phyloP scores from a whole-genome alignment of 2,888 invertebrate species.

The Iphiclides podalirius region DNA sequence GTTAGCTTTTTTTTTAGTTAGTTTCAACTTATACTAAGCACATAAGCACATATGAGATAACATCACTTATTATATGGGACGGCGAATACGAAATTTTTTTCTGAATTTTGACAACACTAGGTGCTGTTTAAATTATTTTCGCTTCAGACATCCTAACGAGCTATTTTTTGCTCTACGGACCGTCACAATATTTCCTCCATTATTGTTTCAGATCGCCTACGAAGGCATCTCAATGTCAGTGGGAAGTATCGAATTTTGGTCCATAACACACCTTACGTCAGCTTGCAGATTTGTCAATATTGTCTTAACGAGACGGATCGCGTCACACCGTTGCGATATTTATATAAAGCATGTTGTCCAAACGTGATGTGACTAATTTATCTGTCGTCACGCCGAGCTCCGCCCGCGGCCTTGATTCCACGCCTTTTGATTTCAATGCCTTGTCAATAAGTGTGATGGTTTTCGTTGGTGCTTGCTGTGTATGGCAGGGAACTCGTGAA shows the following conservation, averaged over 20 bases:
- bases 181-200: too few species aligned
- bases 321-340: slow-evolving; percentile 16
- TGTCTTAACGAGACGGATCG: slow-evolving; percentile 18
- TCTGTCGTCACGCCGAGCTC: slow-evolving; percentile 14
- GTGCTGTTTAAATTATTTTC: too few species aligned
- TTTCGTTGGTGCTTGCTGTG: not conserved
- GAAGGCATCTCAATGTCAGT: not conserved
- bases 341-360: slow-evolving; percentile 17
- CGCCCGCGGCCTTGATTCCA: slow-evolving; percentile 21
- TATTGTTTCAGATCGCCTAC: slow-evolving; percentile 8
- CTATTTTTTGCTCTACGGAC: too few species aligned
- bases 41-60: too few species aligned
- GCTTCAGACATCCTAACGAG: too few species aligned
- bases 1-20: too few species aligned
- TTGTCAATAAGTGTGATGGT: slow-evolving; percentile 12
- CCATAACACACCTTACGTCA: slow-evolving; percentile 4
- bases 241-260: not conserved
- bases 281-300: slow-evolving; percentile 19
- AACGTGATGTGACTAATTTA: slow-evolving; percentile 26
- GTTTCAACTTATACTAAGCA: too few species aligned
- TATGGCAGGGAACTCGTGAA: not conserved
- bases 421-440: slow-evolving; percentile 23
- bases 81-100: too few species aligned
- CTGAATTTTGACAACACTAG: too few species aligned
- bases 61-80: too few species aligned